These are phyloP conservation scores for Melinaea menophilus DNA, from an alignment of 2,888 invertebrate species.

Conservation along the genomic window DNA sequence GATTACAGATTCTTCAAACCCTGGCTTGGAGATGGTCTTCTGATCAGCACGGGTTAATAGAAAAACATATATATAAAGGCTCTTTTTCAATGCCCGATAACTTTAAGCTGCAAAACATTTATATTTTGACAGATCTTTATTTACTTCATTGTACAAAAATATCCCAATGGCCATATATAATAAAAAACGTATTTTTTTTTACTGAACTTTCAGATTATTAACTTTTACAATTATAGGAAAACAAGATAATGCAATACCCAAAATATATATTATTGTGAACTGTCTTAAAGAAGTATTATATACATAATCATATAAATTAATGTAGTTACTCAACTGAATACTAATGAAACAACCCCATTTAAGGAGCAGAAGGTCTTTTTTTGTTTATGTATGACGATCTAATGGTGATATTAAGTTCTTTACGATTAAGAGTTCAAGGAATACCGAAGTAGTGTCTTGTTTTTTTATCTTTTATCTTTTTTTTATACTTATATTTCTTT, in stretches of 20 bases:
- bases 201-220: too few species aligned
- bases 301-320: slow-evolving; percentile 15
- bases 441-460: background rate
- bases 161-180: too few species aligned
- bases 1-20: slow-evolving; percentile 90
- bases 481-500: slow-evolving; percentile 10
- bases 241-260: too few species aligned
- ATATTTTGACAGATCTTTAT: background rate
- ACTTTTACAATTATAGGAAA: too few species aligned
- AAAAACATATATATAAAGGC: background rate
- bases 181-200: too few species aligned
- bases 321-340: slow-evolving; percentile 18
- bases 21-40: slow-evolving; percentile 89
- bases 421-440: background rate
- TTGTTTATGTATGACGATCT: too few species aligned
- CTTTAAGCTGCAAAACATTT: background rate
- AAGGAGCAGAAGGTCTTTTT: slow-evolving; percentile 1
- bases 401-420: too few species aligned
- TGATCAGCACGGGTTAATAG: slow-evolving; percentile 85
- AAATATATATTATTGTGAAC: too few species aligned
- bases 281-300: too few species aligned
- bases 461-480: background rate
- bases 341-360: slow-evolving; percentile 19
- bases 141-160: too few species aligned
- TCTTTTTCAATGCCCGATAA: background rate